phyloP scores from a whole-genome alignment of 2,888 invertebrate genomes.

The Marasmarcha lunaedactyla region DNA sequence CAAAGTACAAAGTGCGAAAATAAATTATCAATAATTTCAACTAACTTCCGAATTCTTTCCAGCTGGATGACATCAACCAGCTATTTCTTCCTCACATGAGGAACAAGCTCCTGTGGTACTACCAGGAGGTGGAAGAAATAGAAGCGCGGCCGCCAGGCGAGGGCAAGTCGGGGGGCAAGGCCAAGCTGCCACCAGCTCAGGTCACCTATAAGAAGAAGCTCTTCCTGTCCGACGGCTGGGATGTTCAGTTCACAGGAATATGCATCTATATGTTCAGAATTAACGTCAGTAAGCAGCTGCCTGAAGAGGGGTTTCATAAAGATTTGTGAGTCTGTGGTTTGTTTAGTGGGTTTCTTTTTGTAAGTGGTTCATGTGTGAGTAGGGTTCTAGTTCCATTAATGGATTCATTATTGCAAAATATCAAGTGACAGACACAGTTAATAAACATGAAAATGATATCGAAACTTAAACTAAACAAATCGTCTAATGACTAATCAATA shows the following conservation, averaged over 20 bases:
- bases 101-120: constrained; percentile 88
- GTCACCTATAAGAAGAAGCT: constrained; percentile 78
- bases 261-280: constrained; percentile 90
- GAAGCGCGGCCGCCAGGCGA: constrained; percentile 63
- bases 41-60: constrained; percentile 17
- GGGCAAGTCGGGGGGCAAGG: constrained; percentile 59
- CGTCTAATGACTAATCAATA: too few species aligned
- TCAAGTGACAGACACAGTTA: too few species aligned
- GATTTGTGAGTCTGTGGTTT: constrained; percentile 75
- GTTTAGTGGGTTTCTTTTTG: neutral
- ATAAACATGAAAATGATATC: too few species aligned
- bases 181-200: constrained; percentile 48
- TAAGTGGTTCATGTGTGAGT: neutral
- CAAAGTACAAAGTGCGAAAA: too few species aligned
- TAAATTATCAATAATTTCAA: too few species aligned
- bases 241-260: constrained; percentile 82
- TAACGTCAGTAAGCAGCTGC: constrained; percentile 85
- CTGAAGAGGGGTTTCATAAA: constrained; percentile 94
- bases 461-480: too few species aligned
- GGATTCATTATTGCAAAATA: too few species aligned
- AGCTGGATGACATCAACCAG: constrained; percentile 90
- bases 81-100: constrained; percentile 87
- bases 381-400: too few species aligned
- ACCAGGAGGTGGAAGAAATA: constrained; percentile 85
- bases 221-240: constrained; percentile 88